Evolutionary conservation across 2,113 vertebrate genomes (phyloP).

Genomic region (Gallinago jamesoni): DNA sequence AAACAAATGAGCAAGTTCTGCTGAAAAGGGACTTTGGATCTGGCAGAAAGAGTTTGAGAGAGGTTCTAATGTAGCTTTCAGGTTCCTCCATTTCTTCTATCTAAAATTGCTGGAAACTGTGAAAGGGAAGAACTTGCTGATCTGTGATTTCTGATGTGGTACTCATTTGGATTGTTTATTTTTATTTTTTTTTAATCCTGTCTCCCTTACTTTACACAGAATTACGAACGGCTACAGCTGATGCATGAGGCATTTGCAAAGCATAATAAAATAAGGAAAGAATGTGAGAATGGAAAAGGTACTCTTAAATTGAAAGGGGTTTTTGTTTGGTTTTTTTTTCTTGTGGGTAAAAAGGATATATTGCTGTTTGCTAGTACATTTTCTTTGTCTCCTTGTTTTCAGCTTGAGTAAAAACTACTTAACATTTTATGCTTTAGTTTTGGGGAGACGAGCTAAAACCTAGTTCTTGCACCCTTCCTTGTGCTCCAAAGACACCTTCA

Average conservation of each 20-base stretch:
- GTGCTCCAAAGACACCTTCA: neutral
- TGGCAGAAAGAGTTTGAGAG: neutral
- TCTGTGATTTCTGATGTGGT: neutral
- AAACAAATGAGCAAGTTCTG: neutral
- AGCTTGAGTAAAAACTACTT: neutral
- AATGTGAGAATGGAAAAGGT: conserved; percentile 92
- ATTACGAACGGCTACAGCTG: conserved; percentile 70
- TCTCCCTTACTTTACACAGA: conserved; percentile 68
- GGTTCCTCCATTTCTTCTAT: neutral
- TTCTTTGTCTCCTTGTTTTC: neutral
- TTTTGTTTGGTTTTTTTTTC: neutral
- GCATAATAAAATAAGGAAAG: conserved; percentile 91
- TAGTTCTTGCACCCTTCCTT: neutral
- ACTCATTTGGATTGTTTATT: neutral
- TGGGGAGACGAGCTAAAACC: neutral
- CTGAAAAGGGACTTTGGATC: neutral
- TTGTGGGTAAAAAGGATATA: neutral
- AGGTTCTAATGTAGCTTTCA: neutral
- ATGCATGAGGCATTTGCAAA: conserved; percentile 86
- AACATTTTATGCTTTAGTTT: neutral
- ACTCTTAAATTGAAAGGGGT: neutral
- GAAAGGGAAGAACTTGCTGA: neutral
- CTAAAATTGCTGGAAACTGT: neutral
- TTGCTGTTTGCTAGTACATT: neutral
- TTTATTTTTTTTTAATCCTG: neutral